A percentile compares a stretch with the other conserved stretches of the same genome.
phyloP scores from a whole-genome alignment of 2,113 vertebrate species.

The Haplochromis burtoni region DNA sequence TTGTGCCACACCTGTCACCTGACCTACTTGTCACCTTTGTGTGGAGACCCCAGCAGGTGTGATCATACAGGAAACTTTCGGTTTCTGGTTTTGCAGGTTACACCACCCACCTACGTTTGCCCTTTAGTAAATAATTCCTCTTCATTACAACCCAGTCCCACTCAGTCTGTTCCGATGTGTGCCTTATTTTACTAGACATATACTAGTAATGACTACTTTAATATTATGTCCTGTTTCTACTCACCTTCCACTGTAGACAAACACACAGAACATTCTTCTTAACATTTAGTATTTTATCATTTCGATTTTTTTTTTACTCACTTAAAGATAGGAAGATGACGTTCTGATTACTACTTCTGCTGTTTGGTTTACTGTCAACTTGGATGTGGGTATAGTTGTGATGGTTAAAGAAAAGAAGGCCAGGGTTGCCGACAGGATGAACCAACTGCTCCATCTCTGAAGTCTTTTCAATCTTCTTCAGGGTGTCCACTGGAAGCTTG shows the following conservation, averaged over 20 bases:
- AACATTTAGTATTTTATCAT: background rate
- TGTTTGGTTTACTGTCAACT: background rate
- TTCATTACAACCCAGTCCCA: background rate
- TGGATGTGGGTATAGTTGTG: slow-evolving; percentile 58
- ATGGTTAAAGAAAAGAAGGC: slow-evolving; percentile 35
- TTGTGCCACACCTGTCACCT: too few species aligned
- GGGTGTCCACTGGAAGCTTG: rapidly evolving
- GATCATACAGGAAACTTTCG: background rate
- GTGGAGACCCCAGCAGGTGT: background rate
- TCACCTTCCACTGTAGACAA: background rate
- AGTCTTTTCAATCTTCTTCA: background rate
- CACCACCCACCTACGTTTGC: background rate
- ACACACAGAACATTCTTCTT: background rate
- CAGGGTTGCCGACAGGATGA: background rate
- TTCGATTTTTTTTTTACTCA: slow-evolving; percentile 9
- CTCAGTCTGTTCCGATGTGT: background rate
- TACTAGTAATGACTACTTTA: background rate
- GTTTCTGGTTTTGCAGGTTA: background rate
- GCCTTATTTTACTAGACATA: background rate
- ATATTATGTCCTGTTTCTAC: background rate
- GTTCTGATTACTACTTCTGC: rapidly evolving
- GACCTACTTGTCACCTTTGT: background rate
- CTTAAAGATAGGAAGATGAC: slow-evolving; percentile 62
- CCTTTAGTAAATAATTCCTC: background rate
- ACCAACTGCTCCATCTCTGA: slow-evolving; percentile 45